Evolutionary conservation across 2,797 vertebrate genomes (phyloP), one percentile per base, ranked within the genome.

Genomic region (Gallinago solitaria): DNA sequence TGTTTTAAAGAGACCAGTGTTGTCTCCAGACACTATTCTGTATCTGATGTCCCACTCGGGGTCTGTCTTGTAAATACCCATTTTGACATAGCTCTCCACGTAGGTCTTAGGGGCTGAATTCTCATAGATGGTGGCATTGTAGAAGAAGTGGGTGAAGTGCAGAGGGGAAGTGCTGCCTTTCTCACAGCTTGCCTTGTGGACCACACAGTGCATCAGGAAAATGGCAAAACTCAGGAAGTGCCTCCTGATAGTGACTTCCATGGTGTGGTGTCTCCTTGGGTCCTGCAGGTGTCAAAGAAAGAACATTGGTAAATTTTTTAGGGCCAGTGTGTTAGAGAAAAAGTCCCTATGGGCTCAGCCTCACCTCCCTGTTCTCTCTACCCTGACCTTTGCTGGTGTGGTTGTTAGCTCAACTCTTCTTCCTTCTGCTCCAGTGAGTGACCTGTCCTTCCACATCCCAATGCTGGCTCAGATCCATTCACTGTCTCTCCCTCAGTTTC

Each of bases 71-170:
- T 98, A 97, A 64, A 99, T 98, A 64, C 99, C 99, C 99, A 99
- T 99, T 94, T 99, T 99, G 82, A 98, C 96, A 0, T 97, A 93
- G n/a, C 98, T 99, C 81, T 99, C 98, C 30, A 99, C 97, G 0
- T 99, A 99, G 23, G 99, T 99, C 97, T 98, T 99, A 7, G 99
- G 99, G 47, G 99, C 98, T 28, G 99, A 99, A 97, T 99, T 99
- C 96, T 99, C 99, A 2, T 98, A 98, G 97, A 99, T 99, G 77
- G 98, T 99, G 70, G 98, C 97, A 32, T 99, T 99, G 97, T 99
- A 99, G 71, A 99, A 98, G 67, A 98, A 97, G 87, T 99, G 98
- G 5, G 99, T 99, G 97, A 99, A 99, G 95, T 97, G 98, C 74
- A 99, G 93, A 4, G 98, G 98, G 43, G 98, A 98, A 91, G 91